Evolutionary conservation across 2,888 invertebrate species (phyloP).

Genomic region (Eristalis arbustorum): DNA sequence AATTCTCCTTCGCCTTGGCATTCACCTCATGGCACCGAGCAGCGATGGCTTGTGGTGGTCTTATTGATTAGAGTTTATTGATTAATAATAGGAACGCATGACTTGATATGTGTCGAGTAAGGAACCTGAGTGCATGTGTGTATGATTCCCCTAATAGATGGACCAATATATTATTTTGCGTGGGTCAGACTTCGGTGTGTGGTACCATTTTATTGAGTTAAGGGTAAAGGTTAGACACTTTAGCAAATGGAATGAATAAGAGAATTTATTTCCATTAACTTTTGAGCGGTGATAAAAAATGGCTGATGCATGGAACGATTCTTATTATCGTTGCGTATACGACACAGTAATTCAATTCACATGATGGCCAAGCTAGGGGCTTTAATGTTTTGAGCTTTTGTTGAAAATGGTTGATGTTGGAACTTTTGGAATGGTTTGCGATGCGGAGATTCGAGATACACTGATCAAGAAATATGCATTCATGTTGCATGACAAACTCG

Average conservation of each 20-base stretch:
- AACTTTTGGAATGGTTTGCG: too few species aligned
- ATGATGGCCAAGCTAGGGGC: too few species aligned
- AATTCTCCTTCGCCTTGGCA: neutral
- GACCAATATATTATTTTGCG: neutral
- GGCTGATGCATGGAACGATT: neutral
- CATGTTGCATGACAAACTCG: too few species aligned
- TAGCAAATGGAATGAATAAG: neutral
- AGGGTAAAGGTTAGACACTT: neutral
- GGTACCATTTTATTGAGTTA: neutral
- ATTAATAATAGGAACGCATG: constrained; percentile 48
- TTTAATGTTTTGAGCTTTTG: too few species aligned
- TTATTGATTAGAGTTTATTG: constrained; percentile 62
- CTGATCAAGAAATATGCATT: too few species aligned
- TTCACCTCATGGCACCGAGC: neutral
- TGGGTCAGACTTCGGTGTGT: neutral
- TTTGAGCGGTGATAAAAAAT: neutral
- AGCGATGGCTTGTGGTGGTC: neutral
- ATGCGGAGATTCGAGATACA: too few species aligned
- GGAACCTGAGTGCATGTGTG: neutral
- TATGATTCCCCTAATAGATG: neutral
- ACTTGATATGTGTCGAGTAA: constrained; percentile 36
- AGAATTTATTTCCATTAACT: neutral
- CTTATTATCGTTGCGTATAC: neutral
- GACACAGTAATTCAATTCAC: too few species aligned
- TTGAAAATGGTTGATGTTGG: too few species aligned